A percentile compares a stretch with the other conserved stretches of the same genome.
Evolutionary conservation across 2,888 invertebrate species (phyloP).

Genomic region (Drosophila sordidula): DNA sequence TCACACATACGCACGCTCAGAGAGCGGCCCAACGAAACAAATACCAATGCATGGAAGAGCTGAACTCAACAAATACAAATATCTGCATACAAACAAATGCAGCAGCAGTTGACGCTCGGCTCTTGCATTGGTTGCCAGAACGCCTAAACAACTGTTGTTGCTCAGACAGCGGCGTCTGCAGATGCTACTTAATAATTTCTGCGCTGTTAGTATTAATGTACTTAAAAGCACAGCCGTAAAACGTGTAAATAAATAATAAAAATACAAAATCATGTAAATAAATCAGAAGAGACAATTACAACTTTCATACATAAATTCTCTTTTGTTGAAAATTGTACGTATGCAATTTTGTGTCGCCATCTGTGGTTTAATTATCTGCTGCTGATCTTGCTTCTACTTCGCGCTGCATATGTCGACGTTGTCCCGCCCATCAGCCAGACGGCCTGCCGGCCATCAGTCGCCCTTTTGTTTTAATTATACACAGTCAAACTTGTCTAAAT

Average conservation of each 20-base stretch:
- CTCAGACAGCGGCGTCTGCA: constrained; percentile 43
- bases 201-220: constrained; percentile 37
- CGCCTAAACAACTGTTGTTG: constrained; percentile 45
- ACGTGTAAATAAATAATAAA: constrained; percentile 44
- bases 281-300: constrained; percentile 17
- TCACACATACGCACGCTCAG: constrained; percentile 43
- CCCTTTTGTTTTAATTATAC: constrained; percentile 2
- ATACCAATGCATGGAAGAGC: constrained; percentile 59
- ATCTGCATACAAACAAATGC: constrained; percentile 43
- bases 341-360: constrained; percentile 29
- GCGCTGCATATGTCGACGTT: constrained; percentile 6
- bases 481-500: neutral
- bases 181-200: constrained; percentile 51
- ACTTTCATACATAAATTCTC: constrained; percentile 16
- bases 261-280: constrained; percentile 27
- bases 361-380: constrained; percentile 19
- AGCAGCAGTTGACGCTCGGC: constrained; percentile 51
- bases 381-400: constrained; percentile 20
- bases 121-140: constrained; percentile 58
- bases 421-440: constrained; percentile 18
- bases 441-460: constrained; percentile 6
- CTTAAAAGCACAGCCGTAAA: constrained; percentile 35
- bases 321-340: constrained; percentile 17
- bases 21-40: constrained; percentile 58
- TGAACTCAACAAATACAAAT: constrained; percentile 31